Percentiles rank a stretch among this genome's conserved stretches.
Evolutionary conservation across 2,888 invertebrate species (phyloP).

Genomic region (Microctonus brassicae): DNA sequence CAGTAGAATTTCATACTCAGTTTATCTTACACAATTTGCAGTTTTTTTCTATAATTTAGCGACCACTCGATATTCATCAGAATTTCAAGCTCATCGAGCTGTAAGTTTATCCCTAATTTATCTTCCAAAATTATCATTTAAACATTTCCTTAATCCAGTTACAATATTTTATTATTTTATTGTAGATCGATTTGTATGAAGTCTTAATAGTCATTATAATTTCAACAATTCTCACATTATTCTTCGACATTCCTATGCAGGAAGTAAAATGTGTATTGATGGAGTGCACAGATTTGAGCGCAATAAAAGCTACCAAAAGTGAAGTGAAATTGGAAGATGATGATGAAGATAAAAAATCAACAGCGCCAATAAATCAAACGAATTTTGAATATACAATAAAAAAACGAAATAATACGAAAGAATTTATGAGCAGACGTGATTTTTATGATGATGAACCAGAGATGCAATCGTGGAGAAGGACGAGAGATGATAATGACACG

Average conservation of each 20-base stretch:
- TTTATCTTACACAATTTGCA: conserved; percentile 78
- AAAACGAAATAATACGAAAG: conserved; percentile 42
- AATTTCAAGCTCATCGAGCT: conserved; percentile 73
- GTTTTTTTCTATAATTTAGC: conserved; percentile 78
- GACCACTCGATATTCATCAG: conserved; percentile 74
- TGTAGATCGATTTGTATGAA: conserved; percentile 76
- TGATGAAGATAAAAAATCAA: neutral
- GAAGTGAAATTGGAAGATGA: neutral
- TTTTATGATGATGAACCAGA: conserved; percentile 43
- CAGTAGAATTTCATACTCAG: conserved; percentile 77
- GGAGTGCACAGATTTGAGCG: conserved; percentile 57
- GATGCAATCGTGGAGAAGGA: conserved; percentile 33
- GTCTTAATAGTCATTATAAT: conserved; percentile 71
- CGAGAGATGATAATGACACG: conserved; percentile 42
- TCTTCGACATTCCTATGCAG: conserved; percentile 79
- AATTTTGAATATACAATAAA: conserved; percentile 35
- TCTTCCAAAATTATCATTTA: neutral
- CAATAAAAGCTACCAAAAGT: conserved; percentile 1
- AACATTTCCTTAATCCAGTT: neutral
- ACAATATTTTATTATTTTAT: conserved; percentile 53
- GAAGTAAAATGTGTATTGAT: conserved; percentile 70
- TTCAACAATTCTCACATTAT: conserved; percentile 74
- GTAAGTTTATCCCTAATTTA: conserved; percentile 71
- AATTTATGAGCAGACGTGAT: conserved; percentile 43
- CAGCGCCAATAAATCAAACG: conserved; percentile 29